Evolutionary conservation across 2,888 invertebrate species (phyloP), one percentile per base, ranked within the genome.

Genomic region (Falcaria lacertinaria): DNA sequence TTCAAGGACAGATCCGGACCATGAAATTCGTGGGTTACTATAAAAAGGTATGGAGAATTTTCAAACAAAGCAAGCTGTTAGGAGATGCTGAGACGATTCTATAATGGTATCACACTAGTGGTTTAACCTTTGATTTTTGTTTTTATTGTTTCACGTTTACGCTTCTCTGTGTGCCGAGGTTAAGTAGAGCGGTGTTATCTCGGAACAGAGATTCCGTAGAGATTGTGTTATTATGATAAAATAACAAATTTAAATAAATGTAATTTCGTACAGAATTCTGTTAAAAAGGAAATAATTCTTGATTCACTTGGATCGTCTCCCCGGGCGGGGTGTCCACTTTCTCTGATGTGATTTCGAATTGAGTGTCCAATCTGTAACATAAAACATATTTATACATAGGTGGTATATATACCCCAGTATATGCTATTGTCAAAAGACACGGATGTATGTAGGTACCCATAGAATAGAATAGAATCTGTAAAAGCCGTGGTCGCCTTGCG

Each of bases 101-200:
- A n/a, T n/a, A n/a, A n/a, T n/a, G n/a, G n/a, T n/a, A n/a, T n/a
- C n/a, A n/a, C n/a, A n/a, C n/a, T n/a, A n/a, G n/a, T n/a, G n/a
- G n/a, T n/a, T n/a, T n/a, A n/a, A n/a, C n/a, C n/a, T n/a, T n/a
- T n/a, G n/a, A n/a, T n/a, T n/a, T n/a, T n/a, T n/a, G n/a, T n/a
- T n/a, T n/a, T n/a, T 89, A 89, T 89, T 89, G 88, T 89, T 88
- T 85, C 86, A 85, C 83, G 86, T 86, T 87, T 84, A 86, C 82
- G 81, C 80, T 79, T 78, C 77, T 85, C 80, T 86, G 86, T 88
- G 87, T 86, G 84, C 73, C 75, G 84, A 85, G 85, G 89, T 88
- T 88, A 89, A 89, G 89, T 88, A 87, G 89, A 88, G 89, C 89
- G 87, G 86, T 68, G 83, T 88, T 87, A 87, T 87, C 87, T 87